These are phyloP conservation scores for Oscheius sp. DNA, from an alignment of 2,888 invertebrate species.

Conservation along the genomic window DNA sequence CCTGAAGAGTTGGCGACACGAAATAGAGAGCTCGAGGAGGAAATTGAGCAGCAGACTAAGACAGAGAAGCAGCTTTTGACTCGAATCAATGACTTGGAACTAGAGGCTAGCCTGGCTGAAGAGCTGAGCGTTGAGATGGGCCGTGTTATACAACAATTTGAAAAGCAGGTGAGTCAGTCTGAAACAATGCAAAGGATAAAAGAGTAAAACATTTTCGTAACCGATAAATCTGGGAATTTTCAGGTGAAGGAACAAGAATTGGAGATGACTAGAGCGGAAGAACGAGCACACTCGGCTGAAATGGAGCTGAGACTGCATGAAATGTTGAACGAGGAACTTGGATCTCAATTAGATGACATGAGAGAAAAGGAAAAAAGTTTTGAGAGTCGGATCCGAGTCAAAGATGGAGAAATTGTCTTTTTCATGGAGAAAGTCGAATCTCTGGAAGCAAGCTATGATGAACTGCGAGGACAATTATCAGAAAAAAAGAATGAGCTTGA, in stretches of 20 bases:
- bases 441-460: neutral
- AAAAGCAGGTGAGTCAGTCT: slow-evolving; percentile 32
- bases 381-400: neutral
- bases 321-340: slow-evolving; percentile 34
- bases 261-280: neutral
- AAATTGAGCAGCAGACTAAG: neutral
- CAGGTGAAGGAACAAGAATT: slow-evolving; percentile 2
- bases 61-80: slow-evolving; percentile 6
- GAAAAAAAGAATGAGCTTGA: neutral
- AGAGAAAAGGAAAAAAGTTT: slow-evolving; percentile 1
- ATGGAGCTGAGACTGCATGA: slow-evolving; percentile 35
- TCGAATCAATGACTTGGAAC: slow-evolving; percentile 31
- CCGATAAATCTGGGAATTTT: neutral
- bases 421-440: neutral
- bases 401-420: neutral
- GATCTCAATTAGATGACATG: slow-evolving; percentile 27
- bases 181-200: neutral
- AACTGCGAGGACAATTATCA: neutral
- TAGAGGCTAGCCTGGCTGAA: slow-evolving; percentile 44
- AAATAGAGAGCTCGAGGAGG: neutral
- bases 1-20: too few relatives aligned
- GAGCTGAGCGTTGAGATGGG: slow-evolving; percentile 55
- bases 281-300: slow-evolving; percentile 11
- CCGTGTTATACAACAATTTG: slow-evolving; percentile 45
- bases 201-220: neutral